phyloP scores from a whole-genome alignment of 2,113 vertebrate genomes.

The Fukomys damarensis region DNA sequence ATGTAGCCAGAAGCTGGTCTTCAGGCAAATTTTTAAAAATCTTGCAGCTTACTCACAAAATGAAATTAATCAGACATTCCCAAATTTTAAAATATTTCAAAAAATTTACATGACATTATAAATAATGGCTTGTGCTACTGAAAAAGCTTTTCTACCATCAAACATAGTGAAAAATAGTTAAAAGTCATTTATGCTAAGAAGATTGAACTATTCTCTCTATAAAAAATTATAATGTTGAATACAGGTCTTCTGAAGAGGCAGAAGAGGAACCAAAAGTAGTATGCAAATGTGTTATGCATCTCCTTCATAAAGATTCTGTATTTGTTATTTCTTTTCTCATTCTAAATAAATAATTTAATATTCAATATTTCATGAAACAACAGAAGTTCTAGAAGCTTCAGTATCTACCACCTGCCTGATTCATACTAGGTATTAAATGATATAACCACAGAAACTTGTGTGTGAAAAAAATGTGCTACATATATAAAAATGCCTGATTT shows the following conservation, averaged over 20 bases:
- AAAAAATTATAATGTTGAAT: not conserved
- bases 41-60: not conserved
- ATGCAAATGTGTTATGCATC: not conserved
- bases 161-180: not conserved
- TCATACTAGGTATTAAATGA: not conserved
- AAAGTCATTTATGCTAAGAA: not conserved
- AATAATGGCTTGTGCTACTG: not conserved
- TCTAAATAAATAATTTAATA: conserved; percentile 23
- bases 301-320: not conserved
- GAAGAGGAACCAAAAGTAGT: not conserved
- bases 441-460: not conserved
- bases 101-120: not conserved
- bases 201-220: not conserved
- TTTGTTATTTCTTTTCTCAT: not conserved
- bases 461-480: not conserved
- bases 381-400: not conserved
- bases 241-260: not conserved
- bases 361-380: conserved; percentile 19
- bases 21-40: not conserved
- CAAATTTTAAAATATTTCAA: not conserved
- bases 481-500: not conserved
- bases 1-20: not conserved
- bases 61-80: not conserved
- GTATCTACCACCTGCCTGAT: not conserved
- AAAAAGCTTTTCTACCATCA: not conserved